Evolutionary conservation across 2,888 invertebrate species (phyloP).

Genomic region (Polydrusus cervinus): DNA sequence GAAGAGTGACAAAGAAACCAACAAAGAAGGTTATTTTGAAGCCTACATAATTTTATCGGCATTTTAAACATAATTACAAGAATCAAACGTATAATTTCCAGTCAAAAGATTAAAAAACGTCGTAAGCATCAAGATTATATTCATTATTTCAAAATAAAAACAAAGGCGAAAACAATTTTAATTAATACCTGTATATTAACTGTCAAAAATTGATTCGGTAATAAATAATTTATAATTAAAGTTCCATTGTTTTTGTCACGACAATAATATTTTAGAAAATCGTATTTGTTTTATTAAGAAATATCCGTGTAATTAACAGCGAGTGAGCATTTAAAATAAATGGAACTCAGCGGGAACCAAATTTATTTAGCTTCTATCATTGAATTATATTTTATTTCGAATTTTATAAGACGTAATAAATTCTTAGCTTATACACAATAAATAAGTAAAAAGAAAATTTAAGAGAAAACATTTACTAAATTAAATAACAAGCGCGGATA

Average conservation of each 20-base stretch:
- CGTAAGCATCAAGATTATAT: neutral
- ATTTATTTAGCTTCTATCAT: neutral
- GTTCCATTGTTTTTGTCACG: slow-evolving; percentile 11
- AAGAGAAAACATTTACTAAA: too few species aligned
- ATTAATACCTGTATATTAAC: slow-evolving; percentile 1
- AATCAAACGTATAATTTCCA: too few species aligned
- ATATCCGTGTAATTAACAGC: neutral
- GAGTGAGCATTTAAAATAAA: neutral
- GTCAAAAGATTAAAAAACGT: neutral
- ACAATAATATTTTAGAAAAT: slow-evolving; percentile 1
- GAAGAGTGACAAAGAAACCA: too few species aligned
- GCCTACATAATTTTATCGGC: too few species aligned
- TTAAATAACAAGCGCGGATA: too few species aligned
- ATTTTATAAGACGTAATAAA: too few species aligned
- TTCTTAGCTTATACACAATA: too few species aligned
- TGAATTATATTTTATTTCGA: neutral
- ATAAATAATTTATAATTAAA: slow-evolving; percentile 2
- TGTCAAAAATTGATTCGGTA: slow-evolving; percentile 9
- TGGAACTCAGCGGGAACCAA: neutral
- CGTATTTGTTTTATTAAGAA: neutral
- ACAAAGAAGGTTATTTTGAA: too few species aligned
- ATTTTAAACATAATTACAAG: too few species aligned
- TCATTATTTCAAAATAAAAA: slow-evolving; percentile 10
- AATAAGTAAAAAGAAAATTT: too few species aligned
- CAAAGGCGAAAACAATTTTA: slow-evolving; percentile 10